These are phyloP conservation scores for Drosophila hamatofila DNA, from an alignment of 2,888 invertebrate genomes.

Conservation along the genomic window DNA sequence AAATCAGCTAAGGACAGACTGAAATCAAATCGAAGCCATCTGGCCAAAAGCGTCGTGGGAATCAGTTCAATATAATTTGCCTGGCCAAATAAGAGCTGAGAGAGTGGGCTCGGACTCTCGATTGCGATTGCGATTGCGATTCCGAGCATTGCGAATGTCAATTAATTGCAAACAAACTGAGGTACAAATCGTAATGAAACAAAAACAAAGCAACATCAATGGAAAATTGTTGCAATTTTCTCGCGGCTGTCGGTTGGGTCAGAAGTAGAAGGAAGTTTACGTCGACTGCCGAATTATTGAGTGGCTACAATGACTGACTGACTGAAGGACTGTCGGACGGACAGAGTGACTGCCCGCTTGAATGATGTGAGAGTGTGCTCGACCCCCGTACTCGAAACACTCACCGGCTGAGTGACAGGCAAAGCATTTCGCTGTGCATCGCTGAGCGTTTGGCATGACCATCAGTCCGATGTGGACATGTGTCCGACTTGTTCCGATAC, in stretches of 20 bases:
- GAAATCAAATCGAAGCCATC: conserved; percentile 80
- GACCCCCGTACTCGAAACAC: conserved; percentile 22
- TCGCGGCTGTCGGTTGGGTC: conserved; percentile 59
- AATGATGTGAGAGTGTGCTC: conserved; percentile 46
- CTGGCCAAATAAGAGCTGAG: conserved; percentile 59
- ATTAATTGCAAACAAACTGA: conserved; percentile 72
- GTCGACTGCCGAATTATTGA: conserved; percentile 80
- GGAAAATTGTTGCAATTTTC: conserved; percentile 79
- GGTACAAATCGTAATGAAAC: conserved; percentile 65
- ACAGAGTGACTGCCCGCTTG: conserved; percentile 39
- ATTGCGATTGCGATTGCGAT: conserved; percentile 43
- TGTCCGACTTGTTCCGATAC: conserved; percentile 51
- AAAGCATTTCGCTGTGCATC: conserved; percentile 73
- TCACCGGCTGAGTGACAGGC: conserved; percentile 47
- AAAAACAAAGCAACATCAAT: conserved; percentile 44
- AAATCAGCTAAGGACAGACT: conserved; percentile 48
- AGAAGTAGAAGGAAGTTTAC: conserved; percentile 61
- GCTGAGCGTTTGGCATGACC: conserved; percentile 54
- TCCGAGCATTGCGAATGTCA: conserved; percentile 66
- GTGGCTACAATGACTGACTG: conserved; percentile 40
- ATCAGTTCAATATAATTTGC: conserved; percentile 81
- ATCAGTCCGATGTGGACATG: conserved; percentile 48
- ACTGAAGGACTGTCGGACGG: conserved; percentile 39
- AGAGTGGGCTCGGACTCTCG: conserved; percentile 55
- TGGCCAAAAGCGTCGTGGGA: conserved; percentile 76